Conservation (phyloP, 2,113 vertebrate genomes). For the Hippopotamus amphibius region DNA sequence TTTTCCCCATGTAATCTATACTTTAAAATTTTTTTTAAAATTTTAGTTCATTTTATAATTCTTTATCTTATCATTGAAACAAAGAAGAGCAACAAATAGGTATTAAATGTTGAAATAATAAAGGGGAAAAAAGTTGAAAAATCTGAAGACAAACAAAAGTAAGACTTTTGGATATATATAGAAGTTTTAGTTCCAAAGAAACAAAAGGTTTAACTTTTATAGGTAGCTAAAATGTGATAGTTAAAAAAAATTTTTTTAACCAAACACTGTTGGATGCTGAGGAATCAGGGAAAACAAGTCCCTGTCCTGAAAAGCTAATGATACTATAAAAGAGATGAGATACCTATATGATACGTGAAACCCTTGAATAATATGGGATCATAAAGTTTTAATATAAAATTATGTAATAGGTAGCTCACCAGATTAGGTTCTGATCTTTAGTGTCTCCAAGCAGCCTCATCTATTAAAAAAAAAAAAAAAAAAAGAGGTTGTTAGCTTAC, state of each 20-base stretch:
- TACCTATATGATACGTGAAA: neutral
- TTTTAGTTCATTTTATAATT: slow-evolving; percentile 17
- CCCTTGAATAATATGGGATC: neutral
- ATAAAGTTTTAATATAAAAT: neutral
- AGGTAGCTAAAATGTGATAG: neutral
- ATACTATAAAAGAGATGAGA: neutral
- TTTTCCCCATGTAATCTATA: neutral
- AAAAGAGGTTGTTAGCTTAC: neutral
- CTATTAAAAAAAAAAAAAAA: neutral
- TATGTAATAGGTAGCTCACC: neutral
- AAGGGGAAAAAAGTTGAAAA: neutral
- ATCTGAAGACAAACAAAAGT: neutral
- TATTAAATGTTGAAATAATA: neutral
- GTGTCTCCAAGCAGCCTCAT: neutral
- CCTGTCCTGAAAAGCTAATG: neutral
- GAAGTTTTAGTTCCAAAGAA: neutral
- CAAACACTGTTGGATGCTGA: neutral
- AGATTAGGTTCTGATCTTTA: neutral
- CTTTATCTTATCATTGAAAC: neutral
- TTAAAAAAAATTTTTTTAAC: neutral
- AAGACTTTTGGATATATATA: neutral
- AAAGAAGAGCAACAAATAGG: neutral
- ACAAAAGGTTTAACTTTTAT: neutral
- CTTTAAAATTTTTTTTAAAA: neutral
- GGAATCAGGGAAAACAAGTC: neutral